Conservation (phyloP, 2,113 vertebrate genomes). For the Poecile atricapillus region DNA sequence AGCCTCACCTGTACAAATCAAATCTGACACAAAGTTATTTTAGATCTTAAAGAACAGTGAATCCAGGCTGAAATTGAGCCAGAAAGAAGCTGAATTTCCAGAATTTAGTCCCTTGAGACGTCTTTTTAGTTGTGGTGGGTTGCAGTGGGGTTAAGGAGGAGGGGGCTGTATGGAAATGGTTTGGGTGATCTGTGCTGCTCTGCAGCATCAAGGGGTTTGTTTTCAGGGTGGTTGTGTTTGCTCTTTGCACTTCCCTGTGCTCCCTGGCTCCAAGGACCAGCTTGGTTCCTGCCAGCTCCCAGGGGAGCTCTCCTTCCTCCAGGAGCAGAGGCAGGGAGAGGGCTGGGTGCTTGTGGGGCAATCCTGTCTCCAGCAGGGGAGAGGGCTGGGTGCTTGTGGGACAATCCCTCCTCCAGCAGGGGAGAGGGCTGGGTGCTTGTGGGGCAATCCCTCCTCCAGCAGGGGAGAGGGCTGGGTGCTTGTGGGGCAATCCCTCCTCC, state of each 20-base stretch:
- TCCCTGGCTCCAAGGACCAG: not conserved
- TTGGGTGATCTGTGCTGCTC: not conserved
- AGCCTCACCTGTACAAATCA: not conserved
- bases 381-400: not conserved
- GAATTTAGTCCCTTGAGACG: not conserved
- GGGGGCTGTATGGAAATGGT: not conserved
- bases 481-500: not conserved
- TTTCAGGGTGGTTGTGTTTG: not conserved
- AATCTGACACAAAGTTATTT: not conserved
- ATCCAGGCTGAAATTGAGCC: not conserved
- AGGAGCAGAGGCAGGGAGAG: rapidly evolving
- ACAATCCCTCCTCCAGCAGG: not conserved
- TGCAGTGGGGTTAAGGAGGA: not conserved
- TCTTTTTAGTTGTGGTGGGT: not conserved
- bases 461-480: not conserved
- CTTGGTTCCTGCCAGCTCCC: not conserved
- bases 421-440: not conserved
- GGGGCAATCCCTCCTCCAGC: not conserved
- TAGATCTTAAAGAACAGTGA: not conserved
- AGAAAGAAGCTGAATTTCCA: not conserved
- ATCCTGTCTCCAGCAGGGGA: not conserved
- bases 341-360: not conserved
- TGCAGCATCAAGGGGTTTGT: not conserved
- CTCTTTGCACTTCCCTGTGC: not conserved
- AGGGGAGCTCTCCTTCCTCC: not conserved